A percentile compares a stretch with the other conserved stretches of the same genome.
phyloP scores from a whole-genome alignment of 2,797 vertebrate species.

The Sebastes miniatus region DNA sequence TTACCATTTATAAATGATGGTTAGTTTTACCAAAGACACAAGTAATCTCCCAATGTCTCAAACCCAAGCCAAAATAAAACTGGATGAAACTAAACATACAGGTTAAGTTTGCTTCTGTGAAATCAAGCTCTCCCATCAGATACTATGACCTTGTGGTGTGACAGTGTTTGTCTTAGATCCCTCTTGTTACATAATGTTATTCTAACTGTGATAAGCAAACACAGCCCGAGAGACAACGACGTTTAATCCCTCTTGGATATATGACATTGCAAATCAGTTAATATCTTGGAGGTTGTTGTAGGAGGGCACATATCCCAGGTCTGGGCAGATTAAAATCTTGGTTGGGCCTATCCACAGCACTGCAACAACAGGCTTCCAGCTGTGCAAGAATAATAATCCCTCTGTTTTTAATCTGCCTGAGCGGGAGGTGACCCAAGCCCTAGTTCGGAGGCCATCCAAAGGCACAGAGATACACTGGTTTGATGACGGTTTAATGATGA shows the following conservation, averaged over 20 bases:
- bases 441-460: conserved; percentile 2
- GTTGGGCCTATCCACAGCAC: conserved; percentile 19
- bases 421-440: conserved; percentile 25
- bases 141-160: too few relatives aligned
- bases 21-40: too few relatives aligned
- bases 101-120: not conserved
- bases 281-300: conserved; percentile 41
- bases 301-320: conserved; percentile 1
- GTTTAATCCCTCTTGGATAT: conserved; percentile 50
- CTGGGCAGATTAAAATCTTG: conserved; percentile 61
- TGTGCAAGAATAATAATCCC: conserved; percentile 66
- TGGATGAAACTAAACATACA: not conserved
- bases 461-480: conserved; percentile 1
- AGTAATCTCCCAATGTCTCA: not conserved
- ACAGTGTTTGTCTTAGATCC: not conserved
- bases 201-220: not conserved
- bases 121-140: not conserved
- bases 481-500: conserved; percentile 19
- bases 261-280: conserved; percentile 46
- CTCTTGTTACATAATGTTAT: conserved; percentile 56
- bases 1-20: too few relatives aligned
- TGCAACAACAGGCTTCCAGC: conserved; percentile 54
- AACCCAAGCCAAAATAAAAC: not conserved
- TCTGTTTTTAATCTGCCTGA: conserved; percentile 63
- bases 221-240: not conserved